A percentile compares a stretch with the other conserved stretches of the same genome.
These are phyloP conservation scores for Branchipolynoe longqiensis DNA, from an alignment of 2,888 invertebrate species.

Conservation along the genomic window DNA sequence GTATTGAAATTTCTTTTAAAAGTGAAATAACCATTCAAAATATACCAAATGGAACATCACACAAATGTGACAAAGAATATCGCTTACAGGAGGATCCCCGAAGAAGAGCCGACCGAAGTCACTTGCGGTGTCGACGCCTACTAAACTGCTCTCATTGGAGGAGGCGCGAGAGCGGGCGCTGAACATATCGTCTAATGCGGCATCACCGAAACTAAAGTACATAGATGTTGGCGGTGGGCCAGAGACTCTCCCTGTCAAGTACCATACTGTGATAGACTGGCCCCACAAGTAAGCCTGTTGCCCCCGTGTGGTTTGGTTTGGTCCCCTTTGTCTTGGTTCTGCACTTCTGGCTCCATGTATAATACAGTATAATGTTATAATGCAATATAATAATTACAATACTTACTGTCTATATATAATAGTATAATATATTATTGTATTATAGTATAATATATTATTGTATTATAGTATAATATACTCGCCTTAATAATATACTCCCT, in stretches of 20 bases:
- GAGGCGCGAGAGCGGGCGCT: conserved; percentile 90
- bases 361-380: neutral
- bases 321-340: conserved; percentile 8
- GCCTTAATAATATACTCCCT: no score
- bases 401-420: no score
- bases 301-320: conserved; percentile 35
- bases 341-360: conserved; percentile 42
- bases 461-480: no score
- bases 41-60: no score
- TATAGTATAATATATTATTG: no score
- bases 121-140: conserved; percentile 93
- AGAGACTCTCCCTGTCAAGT: conserved; percentile 88
- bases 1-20: no score
- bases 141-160: conserved; percentile 93
- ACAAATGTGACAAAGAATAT: no score
- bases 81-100: no score
- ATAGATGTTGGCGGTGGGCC: conserved; percentile 86
- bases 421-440: no score
- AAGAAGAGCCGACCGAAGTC: conserved; percentile 90
- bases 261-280: conserved; percentile 95
- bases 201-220: conserved; percentile 74
- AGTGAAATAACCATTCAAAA: no score
- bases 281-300: conserved; percentile 83
- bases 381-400: no score
- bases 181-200: conserved; percentile 67